phyloP scores from a whole-genome alignment of 37 sponge, comb jelly and placozoan genomes.

The Amphimedon queenslandica region DNA sequence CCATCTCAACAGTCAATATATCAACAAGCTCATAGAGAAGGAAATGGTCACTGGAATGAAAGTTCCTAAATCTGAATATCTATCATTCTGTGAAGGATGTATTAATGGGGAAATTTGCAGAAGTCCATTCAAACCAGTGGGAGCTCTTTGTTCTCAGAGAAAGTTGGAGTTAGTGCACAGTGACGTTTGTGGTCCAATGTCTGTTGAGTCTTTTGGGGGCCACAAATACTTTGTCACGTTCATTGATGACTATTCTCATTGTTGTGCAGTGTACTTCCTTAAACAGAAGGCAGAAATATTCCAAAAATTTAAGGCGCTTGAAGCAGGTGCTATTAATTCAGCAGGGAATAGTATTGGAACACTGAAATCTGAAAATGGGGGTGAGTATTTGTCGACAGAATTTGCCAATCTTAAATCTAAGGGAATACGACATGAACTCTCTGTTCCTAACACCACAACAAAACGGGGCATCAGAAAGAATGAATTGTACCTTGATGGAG shows the following conservation, averaged over 20 bases:
- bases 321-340: neutral
- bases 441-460: slow-evolving; percentile 16
- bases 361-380: slow-evolving; percentile 12
- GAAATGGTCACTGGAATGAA: neutral
- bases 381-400: slow-evolving; percentile 10
- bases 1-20: neutral
- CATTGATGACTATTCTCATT: slow-evolving; percentile 21
- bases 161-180: slow-evolving; percentile 6
- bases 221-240: slow-evolving; percentile 16
- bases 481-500: slow-evolving; percentile 7
- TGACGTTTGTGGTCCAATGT: slow-evolving; percentile 27
- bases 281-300: slow-evolving; percentile 11
- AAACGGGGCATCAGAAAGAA: slow-evolving; percentile 1
- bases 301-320: slow-evolving; percentile 19
- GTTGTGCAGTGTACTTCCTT: slow-evolving; percentile 17
- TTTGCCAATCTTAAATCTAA: slow-evolving; percentile 4
- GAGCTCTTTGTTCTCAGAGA: neutral
- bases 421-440: slow-evolving; percentile 21
- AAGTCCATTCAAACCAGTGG: neutral
- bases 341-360: neutral
- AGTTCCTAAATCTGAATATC: neutral
- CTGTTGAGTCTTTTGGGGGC: slow-evolving; percentile 10
- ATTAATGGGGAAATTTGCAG: neutral
- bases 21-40: neutral
- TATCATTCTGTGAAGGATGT: slow-evolving; percentile 4